A percentile compares a stretch with the other conserved stretches of the same genome.
These are phyloP conservation scores for Asteroscopus sphinx DNA, from an alignment of 2,888 invertebrate genomes.

Conservation along the genomic window DNA sequence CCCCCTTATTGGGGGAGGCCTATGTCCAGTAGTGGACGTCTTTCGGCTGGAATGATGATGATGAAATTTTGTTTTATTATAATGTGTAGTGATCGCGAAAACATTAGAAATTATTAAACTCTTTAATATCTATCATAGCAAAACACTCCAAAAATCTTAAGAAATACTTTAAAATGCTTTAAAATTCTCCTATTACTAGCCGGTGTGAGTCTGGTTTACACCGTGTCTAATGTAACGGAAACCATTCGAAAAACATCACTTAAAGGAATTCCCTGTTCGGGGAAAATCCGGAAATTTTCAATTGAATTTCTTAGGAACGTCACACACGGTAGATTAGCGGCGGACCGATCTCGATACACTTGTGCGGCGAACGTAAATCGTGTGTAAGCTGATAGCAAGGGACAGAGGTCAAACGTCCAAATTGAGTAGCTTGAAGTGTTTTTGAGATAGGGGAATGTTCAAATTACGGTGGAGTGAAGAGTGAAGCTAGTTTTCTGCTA, in stretches of 20 bases:
- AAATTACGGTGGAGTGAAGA: conserved; percentile 13
- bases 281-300: conserved; percentile 78
- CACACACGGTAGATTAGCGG: conserved; percentile 82
- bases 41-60: no score
- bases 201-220: conserved; percentile 36
- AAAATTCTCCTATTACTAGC: not conserved
- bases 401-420: conserved; percentile 50
- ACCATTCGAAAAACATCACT: conserved; percentile 80
- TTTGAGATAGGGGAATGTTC: conserved; percentile 25
- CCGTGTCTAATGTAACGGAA: conserved; percentile 78
- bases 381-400: conserved; percentile 67
- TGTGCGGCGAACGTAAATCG: conserved; percentile 72
- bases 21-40: no score
- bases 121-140: no score
- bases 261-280: conserved; percentile 71
- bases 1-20: no score
- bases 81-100: no score
- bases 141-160: not conserved
- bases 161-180: no score
- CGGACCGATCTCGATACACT: conserved; percentile 65
- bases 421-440: conserved; percentile 39
- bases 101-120: no score
- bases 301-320: conserved; percentile 80
- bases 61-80: no score
- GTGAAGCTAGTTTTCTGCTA: not conserved